Conservation (phyloP, 2,113 vertebrate genomes). For the Pogona vitticeps region DNA sequence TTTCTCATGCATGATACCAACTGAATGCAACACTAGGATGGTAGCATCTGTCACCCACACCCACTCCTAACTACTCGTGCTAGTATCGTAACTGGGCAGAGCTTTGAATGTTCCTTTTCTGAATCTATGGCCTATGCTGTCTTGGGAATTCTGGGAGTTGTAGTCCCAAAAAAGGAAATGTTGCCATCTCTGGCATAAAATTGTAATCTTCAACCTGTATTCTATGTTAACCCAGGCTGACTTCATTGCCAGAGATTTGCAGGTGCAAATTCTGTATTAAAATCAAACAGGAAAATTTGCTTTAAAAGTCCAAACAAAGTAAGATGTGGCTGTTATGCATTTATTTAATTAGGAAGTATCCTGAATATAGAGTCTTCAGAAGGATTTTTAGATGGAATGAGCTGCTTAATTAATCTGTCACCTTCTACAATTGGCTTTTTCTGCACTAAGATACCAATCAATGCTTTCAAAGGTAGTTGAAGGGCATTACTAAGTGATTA, state of each 20-base stretch:
- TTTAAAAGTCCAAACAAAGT: neutral
- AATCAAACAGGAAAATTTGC: neutral
- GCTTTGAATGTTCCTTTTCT: neutral
- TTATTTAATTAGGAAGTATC: neutral
- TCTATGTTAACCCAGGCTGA: neutral
- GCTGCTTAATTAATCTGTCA: neutral
- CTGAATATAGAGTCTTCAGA: neutral
- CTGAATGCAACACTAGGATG: neutral
- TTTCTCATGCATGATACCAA: neutral
- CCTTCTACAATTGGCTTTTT: neutral
- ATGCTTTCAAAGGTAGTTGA: neutral
- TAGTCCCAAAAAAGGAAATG: neutral
- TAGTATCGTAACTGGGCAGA: neutral
- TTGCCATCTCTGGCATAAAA: neutral
- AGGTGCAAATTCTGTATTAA: neutral
- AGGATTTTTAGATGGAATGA: neutral
- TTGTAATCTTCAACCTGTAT: neutral
- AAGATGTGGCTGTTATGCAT: neutral
- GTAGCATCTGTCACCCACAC: neutral
- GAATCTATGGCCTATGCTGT: neutral
- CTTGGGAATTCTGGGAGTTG: too few relatives aligned
- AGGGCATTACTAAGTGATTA: neutral
- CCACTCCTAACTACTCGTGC: neutral
- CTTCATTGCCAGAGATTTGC: neutral
- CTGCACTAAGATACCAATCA: conserved; percentile 10